Base-by-base conservation (phyloP, 2,888 invertebrate species). In the Agrochola lota region DNA sequence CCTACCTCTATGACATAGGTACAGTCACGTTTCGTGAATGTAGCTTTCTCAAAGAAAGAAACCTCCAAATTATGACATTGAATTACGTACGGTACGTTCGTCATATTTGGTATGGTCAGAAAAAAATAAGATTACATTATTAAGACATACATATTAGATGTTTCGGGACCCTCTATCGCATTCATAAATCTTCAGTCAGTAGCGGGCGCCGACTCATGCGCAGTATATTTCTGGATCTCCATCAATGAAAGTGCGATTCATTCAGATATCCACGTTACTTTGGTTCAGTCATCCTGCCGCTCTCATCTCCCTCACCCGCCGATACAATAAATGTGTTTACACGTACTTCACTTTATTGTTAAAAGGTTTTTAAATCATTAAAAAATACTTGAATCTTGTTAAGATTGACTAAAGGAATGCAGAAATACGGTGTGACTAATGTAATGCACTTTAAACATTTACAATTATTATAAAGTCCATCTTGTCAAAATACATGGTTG, bases 211-310 rank as follows among this genome's bases (percentile, higher is more conserved):
- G 88, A 92, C 92, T 92, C 93, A 87, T 87, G 89, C 89, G 89
- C 85, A 43, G 90, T 85, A 90, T 95, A 95, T 95, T 95, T 95
- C 93, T 94, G 95, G 93, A 91, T 84, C 90, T 87, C 89, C 93
- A 93, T 95, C 95, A 95, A 95, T 95, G 95, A 94, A 93, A 94
- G 93, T 92, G 91, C 92, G 91, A 90, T 94, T 93, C 95, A 95
- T 95, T 95, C 94, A 95, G 90, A 88, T 92, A 92, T 80, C 57
- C 90, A 83, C 87, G 78, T 87, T 85, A 84, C 85, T 89, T 87
- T 76, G 67, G 85, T 90, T 89, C 89, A 91, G 91, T 92, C 90
- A 90, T 81, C 78, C 83, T 87, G 82, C 64, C 40, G 55, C 73
- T 69, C 74, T 81, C 68, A 60, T 67, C 35, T 74, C 63, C 26